Conservation (phyloP, 2,797 vertebrate genomes). For the Chromis chromis region DNA sequence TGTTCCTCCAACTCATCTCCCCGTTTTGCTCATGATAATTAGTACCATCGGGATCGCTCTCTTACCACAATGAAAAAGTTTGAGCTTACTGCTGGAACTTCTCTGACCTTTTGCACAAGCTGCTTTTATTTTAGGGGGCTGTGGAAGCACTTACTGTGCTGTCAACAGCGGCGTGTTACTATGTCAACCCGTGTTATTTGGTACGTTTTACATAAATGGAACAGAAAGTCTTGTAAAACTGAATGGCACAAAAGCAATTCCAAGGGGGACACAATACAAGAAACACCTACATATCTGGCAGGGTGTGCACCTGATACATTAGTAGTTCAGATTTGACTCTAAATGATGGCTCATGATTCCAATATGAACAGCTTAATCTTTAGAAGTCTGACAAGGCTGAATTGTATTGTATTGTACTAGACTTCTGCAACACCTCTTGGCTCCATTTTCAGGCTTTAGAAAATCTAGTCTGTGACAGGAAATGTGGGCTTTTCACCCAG, state of each 20-base stretch:
- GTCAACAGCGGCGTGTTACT: conserved; percentile 34
- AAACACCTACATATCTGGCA: background rate
- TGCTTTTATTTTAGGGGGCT: conserved; percentile 54
- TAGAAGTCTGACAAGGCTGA: background rate
- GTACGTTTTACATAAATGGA: conserved; percentile 13
- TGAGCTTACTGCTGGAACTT: conserved; percentile 40
- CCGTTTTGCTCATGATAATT: conserved; percentile 56
- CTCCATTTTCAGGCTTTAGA: no score
- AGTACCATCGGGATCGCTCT: conserved; percentile 40
- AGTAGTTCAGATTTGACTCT: background rate
- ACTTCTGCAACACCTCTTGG: no score
- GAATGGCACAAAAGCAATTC: conserved; percentile 11
- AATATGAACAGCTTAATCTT: background rate
- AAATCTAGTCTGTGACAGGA: no score
- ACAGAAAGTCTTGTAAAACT: conserved; percentile 1
- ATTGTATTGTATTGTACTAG: background rate
- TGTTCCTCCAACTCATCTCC: conserved; percentile 48
- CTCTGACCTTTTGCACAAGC: conserved; percentile 50
- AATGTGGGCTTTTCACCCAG: no score
- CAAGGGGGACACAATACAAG: background rate
- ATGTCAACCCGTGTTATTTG: conserved; percentile 31
- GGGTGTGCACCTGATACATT: background rate
- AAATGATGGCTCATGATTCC: background rate
- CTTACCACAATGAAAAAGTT: conserved; percentile 31
- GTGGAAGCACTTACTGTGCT: conserved; percentile 41